These are phyloP conservation scores for Perodicticus potto DNA, from an alignment of 2,797 vertebrate species.

Conservation along the genomic window DNA sequence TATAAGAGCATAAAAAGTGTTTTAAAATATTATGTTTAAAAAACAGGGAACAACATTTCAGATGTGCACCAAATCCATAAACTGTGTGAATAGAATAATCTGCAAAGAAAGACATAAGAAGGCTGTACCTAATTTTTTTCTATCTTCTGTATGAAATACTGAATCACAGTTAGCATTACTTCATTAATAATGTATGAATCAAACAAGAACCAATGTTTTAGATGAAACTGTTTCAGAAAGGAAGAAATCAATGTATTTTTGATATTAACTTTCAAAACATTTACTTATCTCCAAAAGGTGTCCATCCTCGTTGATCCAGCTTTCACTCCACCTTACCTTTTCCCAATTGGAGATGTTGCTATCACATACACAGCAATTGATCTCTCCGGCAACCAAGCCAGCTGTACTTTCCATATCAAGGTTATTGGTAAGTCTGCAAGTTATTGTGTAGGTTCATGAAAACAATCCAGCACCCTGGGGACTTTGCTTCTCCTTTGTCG, in stretches of 20 bases:
- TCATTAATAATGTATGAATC: background rate
- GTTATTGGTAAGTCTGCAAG: conserved; percentile 94
- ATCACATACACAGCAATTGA: conserved; percentile 94
- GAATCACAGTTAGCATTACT: background rate
- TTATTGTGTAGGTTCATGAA: background rate
- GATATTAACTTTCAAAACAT: conserved; percentile 48
- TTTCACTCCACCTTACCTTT: conserved; percentile 94
- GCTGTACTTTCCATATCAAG: conserved; percentile 95
- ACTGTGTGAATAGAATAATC: background rate
- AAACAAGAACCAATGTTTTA: background rate
- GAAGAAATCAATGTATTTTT: background rate
- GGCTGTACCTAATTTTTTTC: background rate
- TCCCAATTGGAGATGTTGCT: conserved; percentile 93
- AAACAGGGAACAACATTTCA: background rate
- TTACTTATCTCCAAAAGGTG: conserved; percentile 89
- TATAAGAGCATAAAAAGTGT: background rate
- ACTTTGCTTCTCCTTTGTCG: background rate
- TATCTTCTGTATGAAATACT: background rate
- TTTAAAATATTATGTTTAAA: conserved; percentile 8
- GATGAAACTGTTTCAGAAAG: background rate
- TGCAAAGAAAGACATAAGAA: background rate
- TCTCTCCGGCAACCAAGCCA: conserved; percentile 93
- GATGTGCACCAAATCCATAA: background rate
- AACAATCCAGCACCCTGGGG: background rate
- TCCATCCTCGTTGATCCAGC: conserved; percentile 94